These are phyloP conservation scores for Hormaphis cornu DNA, from an alignment of 1,140 invertebrate genomes.

Conservation along the genomic window DNA sequence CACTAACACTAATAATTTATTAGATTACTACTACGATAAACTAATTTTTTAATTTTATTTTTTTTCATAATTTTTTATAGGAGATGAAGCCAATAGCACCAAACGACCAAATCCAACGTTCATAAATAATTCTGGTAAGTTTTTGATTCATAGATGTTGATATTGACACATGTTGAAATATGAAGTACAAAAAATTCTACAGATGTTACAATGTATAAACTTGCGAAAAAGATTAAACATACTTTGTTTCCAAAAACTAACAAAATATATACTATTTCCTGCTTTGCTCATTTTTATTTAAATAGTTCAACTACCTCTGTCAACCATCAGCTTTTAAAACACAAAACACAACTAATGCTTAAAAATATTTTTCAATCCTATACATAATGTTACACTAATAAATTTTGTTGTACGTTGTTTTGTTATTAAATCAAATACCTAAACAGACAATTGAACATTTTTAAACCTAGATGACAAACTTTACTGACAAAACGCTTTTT, in stretches of 20 bases:
- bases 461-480: neutral
- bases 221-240: neutral
- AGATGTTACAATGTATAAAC: neutral
- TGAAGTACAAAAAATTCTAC: neutral
- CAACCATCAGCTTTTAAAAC: neutral
- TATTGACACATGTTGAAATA: neutral
- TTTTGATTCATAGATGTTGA: neutral
- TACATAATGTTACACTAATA: neutral
- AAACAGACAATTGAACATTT: neutral
- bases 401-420: conserved; percentile 24
- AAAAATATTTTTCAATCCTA: neutral
- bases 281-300: conserved; percentile 8
- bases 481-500: neutral
- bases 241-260: neutral
- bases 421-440: neutral
- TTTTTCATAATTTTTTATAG: neutral
- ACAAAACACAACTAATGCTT: conserved; percentile 10
- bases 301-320: neutral
- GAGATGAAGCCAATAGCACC: neutral
- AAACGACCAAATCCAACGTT: conserved; percentile 10
- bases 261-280: neutral
- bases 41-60: neutral
- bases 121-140: conserved; percentile 24
- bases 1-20: neutral
- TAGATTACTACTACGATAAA: neutral